A percentile compares a stretch with the other conserved stretches of the same genome.
phyloP scores from a whole-genome alignment of 2,797 vertebrate genomes.

The Hirundo rustica region DNA sequence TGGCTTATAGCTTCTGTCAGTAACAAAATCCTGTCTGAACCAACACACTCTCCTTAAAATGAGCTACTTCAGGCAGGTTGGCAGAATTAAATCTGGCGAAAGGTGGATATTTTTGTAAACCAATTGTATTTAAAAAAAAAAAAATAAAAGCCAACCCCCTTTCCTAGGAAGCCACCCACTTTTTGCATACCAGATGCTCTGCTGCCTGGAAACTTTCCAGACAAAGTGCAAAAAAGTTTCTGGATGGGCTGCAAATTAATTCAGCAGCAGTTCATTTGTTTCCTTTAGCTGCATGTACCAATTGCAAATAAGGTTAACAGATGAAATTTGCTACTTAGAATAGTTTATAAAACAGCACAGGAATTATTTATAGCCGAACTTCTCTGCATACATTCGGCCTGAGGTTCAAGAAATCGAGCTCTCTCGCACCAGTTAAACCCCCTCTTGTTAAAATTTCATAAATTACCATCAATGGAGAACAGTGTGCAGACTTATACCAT shows the following conservation, averaged over 20 bases:
- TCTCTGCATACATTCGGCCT: not conserved
- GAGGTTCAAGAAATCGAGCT: conserved; percentile 10
- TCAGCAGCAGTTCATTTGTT: conserved; percentile 64
- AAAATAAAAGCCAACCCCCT: not conserved
- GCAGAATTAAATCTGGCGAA: conserved; percentile 25
- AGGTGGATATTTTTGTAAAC: conserved; percentile 7
- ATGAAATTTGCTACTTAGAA: conserved; percentile 47
- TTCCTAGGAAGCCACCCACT: conserved; percentile 52
- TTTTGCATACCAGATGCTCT: conserved; percentile 67
- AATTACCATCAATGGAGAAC: not conserved
- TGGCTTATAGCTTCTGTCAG: not conserved
- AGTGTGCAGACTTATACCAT: not conserved
- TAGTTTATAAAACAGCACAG: conserved; percentile 30
- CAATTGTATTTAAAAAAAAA: not conserved
- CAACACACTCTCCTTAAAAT: not conserved
- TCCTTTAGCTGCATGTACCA: conserved; percentile 49
- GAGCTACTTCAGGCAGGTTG: not conserved
- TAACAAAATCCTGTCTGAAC: not conserved
- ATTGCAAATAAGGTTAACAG: conserved; percentile 54
- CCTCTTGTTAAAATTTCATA: conserved; percentile 11
- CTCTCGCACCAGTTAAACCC: not conserved
- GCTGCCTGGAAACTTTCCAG: conserved; percentile 69
- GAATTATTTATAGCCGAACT: conserved; percentile 44
- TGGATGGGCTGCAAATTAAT: conserved; percentile 65
- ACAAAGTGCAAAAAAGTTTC: conserved; percentile 65